Evolutionary conservation across 2,888 invertebrate species (phyloP).

Genomic region (Ichneumoninae sp.): DNA sequence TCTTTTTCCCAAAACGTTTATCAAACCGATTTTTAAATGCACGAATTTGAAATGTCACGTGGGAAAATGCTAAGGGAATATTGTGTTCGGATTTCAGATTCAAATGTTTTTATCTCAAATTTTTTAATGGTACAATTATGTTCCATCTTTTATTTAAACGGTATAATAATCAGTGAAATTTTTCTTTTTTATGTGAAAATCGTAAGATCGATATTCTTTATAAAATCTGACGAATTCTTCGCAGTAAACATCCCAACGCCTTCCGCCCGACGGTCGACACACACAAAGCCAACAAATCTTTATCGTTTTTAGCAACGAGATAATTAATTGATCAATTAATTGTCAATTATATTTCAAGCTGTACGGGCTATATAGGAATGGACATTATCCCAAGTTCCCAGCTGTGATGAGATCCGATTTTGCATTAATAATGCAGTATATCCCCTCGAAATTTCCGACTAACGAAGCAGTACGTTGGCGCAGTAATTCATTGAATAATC

Average conservation of each 20-base stretch:
- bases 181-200: too few species aligned
- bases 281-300: background rate
- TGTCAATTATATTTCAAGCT: background rate
- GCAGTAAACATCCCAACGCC: too few species aligned
- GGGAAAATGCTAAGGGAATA: too few species aligned
- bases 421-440: background rate
- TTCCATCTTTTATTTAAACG: background rate
- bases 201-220: background rate
- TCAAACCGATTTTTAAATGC: too few species aligned
- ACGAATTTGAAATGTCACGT: too few species aligned
- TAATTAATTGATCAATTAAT: background rate
- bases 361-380: background rate
- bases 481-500: constrained; percentile 30
- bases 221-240: background rate
- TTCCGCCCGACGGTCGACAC: too few species aligned
- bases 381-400: background rate
- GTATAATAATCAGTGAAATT: background rate
- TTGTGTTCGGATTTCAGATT: too few species aligned
- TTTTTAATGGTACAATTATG: background rate
- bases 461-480: background rate
- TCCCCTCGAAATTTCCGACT: background rate
- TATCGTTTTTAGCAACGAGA: too few species aligned
- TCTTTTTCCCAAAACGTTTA: too few species aligned
- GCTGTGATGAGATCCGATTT: background rate
- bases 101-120: too few species aligned